Evolutionary conservation across 1,140 invertebrate genomes (phyloP).

Genomic region (Planococcus citri): DNA sequence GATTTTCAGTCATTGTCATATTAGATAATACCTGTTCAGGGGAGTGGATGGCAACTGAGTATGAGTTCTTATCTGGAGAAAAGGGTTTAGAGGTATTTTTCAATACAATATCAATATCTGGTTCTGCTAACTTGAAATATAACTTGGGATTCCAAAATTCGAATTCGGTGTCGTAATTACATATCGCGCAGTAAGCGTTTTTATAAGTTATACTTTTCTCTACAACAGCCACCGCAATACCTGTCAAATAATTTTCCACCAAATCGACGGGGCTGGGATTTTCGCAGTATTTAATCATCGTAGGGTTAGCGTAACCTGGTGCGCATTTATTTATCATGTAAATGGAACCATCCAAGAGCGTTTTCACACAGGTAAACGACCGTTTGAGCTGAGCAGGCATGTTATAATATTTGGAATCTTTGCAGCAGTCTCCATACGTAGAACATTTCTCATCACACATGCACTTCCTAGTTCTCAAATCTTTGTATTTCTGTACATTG

Average conservation of each 20-base stretch:
- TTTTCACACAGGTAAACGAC: neutral
- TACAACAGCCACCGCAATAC: conserved; percentile 35
- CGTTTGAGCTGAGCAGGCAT: neutral
- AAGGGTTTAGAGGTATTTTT: too few species aligned
- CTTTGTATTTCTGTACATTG: neutral
- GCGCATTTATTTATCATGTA: neutral
- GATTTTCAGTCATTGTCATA: too few species aligned
- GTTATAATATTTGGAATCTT: neutral
- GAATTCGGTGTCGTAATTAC: conserved; percentile 34
- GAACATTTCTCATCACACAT: neutral
- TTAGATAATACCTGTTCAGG: too few species aligned
- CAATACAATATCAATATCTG: too few species aligned
- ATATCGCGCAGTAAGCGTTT: conserved; percentile 43
- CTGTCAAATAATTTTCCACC: neutral
- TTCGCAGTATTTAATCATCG: neutral
- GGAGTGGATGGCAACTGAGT: too few species aligned
- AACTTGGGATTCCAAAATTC: neutral
- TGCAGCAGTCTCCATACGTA: conserved; percentile 22
- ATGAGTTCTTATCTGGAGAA: too few species aligned
- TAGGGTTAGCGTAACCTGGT: neutral
- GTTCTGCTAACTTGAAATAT: neutral
- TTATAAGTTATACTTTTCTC: conserved; percentile 38
- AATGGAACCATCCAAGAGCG: neutral
- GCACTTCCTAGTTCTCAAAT: neutral
- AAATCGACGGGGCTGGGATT: neutral